These are phyloP conservation scores for Enteromius radiatus DNA, from an alignment of 2,797 vertebrate species.

Conservation along the genomic window DNA sequence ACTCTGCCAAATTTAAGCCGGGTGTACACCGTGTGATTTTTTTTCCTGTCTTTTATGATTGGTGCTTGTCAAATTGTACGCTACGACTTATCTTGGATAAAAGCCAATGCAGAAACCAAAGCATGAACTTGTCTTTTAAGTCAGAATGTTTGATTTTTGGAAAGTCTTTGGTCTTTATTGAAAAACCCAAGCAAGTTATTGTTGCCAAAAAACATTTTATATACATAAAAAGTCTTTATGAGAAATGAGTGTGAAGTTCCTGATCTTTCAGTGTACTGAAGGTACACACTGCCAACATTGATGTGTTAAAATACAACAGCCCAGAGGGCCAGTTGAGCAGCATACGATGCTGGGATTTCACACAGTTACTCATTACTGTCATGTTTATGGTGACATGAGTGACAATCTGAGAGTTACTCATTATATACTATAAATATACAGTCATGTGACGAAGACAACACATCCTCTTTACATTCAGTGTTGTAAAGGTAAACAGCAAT, in stretches of 20 bases:
- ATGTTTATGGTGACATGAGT: conserved; percentile 1
- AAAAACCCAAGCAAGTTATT: not conserved
- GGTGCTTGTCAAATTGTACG: not conserved
- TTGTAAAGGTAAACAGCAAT: not conserved
- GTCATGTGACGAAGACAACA: not conserved
- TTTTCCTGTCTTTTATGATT: not conserved
- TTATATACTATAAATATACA: conserved; percentile 24
- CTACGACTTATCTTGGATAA: not conserved
- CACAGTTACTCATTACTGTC: conserved; percentile 22
- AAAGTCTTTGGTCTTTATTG: not conserved
- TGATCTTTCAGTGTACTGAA: not conserved
- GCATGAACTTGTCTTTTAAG: not conserved
- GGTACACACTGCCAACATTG: not conserved
- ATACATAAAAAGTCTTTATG: not conserved
- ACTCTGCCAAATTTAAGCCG: not conserved
- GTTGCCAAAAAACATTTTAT: not conserved
- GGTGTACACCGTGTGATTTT: not conserved
- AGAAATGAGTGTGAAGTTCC: not conserved
- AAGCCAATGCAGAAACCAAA: not conserved
- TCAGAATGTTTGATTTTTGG: not conserved
- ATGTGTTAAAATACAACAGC: not conserved
- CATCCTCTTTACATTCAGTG: not conserved
- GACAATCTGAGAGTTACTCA: conserved; percentile 8
- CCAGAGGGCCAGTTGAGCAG: not conserved
- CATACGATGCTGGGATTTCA: conserved; percentile 1